Base-by-base conservation (phyloP, 2,888 invertebrate genomes). In the Microctonus aethiopoides region DNA sequence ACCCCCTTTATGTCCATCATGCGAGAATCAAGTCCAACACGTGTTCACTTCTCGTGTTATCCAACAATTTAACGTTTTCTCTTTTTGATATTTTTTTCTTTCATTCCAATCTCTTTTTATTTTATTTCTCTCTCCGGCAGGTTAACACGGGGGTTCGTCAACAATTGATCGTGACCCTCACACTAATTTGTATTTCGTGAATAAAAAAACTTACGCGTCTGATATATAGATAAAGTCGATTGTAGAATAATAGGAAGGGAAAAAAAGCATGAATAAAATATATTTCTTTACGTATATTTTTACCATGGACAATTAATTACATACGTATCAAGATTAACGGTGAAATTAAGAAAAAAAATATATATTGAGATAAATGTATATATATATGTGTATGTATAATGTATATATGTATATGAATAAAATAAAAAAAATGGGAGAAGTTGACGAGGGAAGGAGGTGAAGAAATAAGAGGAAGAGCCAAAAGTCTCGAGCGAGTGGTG, bases 1-100 rank as follows among this genome's bases (percentile, higher is more conserved):
- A 66, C 77, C 71, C 72, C 71, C 71, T 72, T 51, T 67, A 68
- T 70, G 70, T 74, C 67, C 73, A 61, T 73, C 65, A 61, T 71
- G 63, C 65, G 39, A 51, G 56, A 67, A 59, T 67, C 36, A 29
- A 26, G 68, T 32, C 66, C 56, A 59, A 67, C 66, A 68, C 72
- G 52, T 69, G 62, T 64, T 57, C 65, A 60, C 62, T 67, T 76
- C 67, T 74, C 75, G 75, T 76, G 75, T 72, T 76, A 72, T 71
- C 74, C 69, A 72, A 73, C 75, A 76, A 76, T 76, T 74, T 68
- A 71, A 70, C 71, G 70, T 62, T 61, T 52, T 26, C 64, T 59
- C 63, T 72, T 68, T 64, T 72, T 72, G 68, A 68, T 68, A 65
- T 51, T 62, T 61, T 71, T 69, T 72, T 72, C 74, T 64, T 52